These are phyloP conservation scores for Gila orcuttii DNA, from an alignment of 2,113 vertebrate genomes.

Conservation along the genomic window DNA sequence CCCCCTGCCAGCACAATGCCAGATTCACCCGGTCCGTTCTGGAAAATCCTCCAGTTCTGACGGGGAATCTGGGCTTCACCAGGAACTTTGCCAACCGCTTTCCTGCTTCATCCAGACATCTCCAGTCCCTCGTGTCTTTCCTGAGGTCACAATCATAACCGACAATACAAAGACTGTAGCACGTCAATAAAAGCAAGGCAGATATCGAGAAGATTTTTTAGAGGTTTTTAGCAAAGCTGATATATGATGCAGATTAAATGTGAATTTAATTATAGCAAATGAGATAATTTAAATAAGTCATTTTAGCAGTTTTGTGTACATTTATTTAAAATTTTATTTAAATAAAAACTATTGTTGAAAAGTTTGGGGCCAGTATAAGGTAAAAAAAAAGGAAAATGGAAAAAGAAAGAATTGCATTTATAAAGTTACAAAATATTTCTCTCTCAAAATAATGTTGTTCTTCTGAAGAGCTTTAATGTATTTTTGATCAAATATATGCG, in stretches of 20 bases:
- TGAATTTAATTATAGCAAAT: background rate
- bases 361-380: background rate
- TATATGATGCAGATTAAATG: background rate
- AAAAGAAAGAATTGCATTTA: background rate
- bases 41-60: slow-evolving; percentile 22
- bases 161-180: background rate
- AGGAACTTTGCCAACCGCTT: background rate
- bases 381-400: background rate
- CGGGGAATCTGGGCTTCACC: background rate
- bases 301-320: background rate
- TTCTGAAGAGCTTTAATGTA: background rate
- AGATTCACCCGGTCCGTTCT: slow-evolving; percentile 28
- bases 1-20: slow-evolving; percentile 11
- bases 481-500: background rate
- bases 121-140: background rate
- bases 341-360: background rate
- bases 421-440: background rate
- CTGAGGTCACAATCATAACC: background rate
- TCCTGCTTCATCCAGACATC: background rate
- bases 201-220: background rate
- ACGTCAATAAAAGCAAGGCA: background rate
- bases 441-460: background rate
- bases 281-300: background rate
- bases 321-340: background rate
- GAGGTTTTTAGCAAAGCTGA: background rate